These are phyloP conservation scores for Cheilosia vernalis DNA, from an alignment of 2,888 invertebrate species.

Conservation along the genomic window DNA sequence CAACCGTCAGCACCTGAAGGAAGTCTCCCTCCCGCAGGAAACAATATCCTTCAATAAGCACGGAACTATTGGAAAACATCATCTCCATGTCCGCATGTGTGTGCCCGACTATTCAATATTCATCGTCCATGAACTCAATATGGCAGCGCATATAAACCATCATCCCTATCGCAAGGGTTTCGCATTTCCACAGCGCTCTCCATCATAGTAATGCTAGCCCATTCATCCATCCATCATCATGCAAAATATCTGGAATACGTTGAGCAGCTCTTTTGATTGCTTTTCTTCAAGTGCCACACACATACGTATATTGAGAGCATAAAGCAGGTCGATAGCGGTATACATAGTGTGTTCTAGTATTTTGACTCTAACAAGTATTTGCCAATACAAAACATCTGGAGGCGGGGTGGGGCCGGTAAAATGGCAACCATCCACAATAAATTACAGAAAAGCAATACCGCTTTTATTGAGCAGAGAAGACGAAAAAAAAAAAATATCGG, in stretches of 20 bases:
- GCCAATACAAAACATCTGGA: conserved; percentile 65
- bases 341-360: conserved; percentile 59
- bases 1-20: background rate
- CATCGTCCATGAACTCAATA: conserved; percentile 62
- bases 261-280: conserved; percentile 72
- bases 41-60: conserved; percentile 40
- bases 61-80: conserved; percentile 25
- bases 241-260: conserved; percentile 73
- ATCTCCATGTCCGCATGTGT: background rate
- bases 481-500: background rate
- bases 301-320: background rate
- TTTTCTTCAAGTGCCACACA: conserved; percentile 55
- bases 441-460: conserved; percentile 72
- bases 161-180: conserved; percentile 36
- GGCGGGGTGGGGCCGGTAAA: conserved; percentile 27
- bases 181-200: conserved; percentile 13
- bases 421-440: conserved; percentile 63
- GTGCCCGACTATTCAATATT: conserved; percentile 36
- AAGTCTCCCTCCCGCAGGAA: background rate
- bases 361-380: conserved; percentile 71
- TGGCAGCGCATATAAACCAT: background rate
- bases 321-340: conserved; percentile 39
- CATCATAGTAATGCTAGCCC: conserved; percentile 54
- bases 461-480: conserved; percentile 46
- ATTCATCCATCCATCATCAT: conserved; percentile 68